A percentile compares a stretch with the other conserved stretches of the same genome.
phyloP scores from a whole-genome alignment of 2,113 vertebrate species.

The Propithecus coquereli region DNA sequence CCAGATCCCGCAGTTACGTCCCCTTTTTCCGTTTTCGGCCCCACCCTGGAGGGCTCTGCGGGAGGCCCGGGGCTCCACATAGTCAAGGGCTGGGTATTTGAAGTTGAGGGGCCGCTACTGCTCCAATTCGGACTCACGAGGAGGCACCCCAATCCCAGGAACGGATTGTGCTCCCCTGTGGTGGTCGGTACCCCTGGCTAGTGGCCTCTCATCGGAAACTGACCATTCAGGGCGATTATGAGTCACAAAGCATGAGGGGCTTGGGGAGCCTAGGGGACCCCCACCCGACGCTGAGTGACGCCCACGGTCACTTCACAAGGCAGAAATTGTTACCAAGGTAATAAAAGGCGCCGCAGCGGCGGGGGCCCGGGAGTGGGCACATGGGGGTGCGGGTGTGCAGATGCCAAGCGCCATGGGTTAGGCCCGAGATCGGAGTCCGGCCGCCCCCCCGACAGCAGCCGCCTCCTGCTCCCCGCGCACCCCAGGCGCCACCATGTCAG shows the following conservation, averaged over 20 bases:
- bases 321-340: conserved; percentile 75
- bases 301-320: conserved; percentile 75
- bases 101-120: not conserved
- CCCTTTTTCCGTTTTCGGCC: not conserved
- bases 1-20: not conserved
- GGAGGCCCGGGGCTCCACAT: not conserved
- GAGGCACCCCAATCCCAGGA: not conserved
- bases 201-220: not conserved
- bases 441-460: conserved; percentile 33
- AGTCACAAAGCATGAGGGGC: conserved; percentile 59
- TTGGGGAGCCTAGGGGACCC: not conserved
- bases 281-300: conserved; percentile 58
- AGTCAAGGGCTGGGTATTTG: not conserved
- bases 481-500: conserved; percentile 62
- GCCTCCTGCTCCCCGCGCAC: conserved; percentile 63
- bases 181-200: not conserved
- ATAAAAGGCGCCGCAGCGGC: conserved; percentile 50
- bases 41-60: not conserved
- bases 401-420: conserved; percentile 53
- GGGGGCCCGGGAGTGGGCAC: conserved; percentile 28
- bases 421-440: conserved; percentile 58
- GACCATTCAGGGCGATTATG: not conserved
- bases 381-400: conserved; percentile 54
- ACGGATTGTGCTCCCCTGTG: not conserved
- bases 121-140: not conserved